A percentile compares a stretch with the other conserved stretches of the same genome.
Evolutionary conservation across 2,888 invertebrate species (phyloP).

Genomic region (Euzophera pinguis): DNA sequence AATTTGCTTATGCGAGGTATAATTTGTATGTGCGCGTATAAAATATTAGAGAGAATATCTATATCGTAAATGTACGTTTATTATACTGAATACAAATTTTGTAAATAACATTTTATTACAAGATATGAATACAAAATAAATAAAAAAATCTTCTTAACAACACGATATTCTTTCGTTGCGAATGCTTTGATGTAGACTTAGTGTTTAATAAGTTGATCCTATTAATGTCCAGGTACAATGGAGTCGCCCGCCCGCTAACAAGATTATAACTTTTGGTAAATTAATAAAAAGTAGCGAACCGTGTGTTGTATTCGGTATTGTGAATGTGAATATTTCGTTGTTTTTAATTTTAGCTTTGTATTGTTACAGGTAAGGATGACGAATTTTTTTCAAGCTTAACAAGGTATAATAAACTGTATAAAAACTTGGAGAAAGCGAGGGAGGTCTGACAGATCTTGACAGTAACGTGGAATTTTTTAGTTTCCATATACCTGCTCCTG

Average conservation of each 20-base stretch:
- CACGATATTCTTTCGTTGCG: slow-evolving; percentile 59
- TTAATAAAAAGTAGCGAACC: slow-evolving; percentile 70
- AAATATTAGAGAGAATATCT: too few species aligned
- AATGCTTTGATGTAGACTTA: slow-evolving; percentile 78
- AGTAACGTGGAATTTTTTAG: too few species aligned
- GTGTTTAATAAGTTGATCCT: slow-evolving; percentile 80
- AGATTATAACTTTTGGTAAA: slow-evolving; percentile 78
- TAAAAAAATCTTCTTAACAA: slow-evolving; percentile 73
- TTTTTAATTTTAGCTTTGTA: slow-evolving; percentile 18
- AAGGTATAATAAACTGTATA: too few species aligned
- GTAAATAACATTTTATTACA: not conserved
- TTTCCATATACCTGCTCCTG: too few species aligned
- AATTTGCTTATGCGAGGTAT: too few species aligned
- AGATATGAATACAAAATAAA: slow-evolving; percentile 27
- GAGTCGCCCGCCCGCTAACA: slow-evolving; percentile 66
- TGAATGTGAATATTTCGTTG: slow-evolving; percentile 29
- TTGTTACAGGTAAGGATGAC: slow-evolving; percentile 2
- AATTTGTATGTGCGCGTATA: too few species aligned
- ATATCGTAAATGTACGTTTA: too few species aligned
- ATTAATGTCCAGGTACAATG: slow-evolving; percentile 77
- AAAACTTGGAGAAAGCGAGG: too few species aligned
- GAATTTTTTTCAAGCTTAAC: not conserved
- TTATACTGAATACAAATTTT: too few species aligned
- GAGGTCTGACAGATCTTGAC: too few species aligned
- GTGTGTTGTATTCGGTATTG: slow-evolving; percentile 46